phyloP scores from a whole-genome alignment of 2,797 vertebrate species.

The Mus minutoides region DNA sequence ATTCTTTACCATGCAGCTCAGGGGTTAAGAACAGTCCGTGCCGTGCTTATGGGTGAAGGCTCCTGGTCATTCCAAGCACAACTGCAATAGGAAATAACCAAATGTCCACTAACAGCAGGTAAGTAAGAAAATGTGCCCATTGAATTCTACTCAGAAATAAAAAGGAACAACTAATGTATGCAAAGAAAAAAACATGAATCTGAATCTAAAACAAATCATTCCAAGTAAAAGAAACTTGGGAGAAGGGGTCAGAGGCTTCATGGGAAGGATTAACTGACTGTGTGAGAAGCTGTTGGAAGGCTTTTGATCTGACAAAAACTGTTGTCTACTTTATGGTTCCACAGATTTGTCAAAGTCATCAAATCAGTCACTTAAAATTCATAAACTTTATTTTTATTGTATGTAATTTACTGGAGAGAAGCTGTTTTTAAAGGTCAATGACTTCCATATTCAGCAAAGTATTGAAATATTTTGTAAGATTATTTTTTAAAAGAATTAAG shows the following conservation, averaged over 20 bases:
- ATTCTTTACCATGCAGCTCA: background rate
- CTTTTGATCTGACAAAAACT: background rate
- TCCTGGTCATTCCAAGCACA: background rate
- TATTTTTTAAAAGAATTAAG: background rate
- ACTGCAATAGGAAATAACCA: background rate
- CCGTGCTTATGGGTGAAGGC: background rate
- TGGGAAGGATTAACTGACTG: background rate
- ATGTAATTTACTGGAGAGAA: background rate
- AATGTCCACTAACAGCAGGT: background rate
- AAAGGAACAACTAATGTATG: background rate
- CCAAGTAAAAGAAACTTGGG: background rate
- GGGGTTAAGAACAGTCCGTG: background rate
- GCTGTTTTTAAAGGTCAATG: background rate
- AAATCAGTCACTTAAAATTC: background rate
- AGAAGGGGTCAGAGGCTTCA: background rate
- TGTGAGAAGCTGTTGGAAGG: background rate
- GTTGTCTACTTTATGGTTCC: background rate
- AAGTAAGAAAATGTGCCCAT: background rate
- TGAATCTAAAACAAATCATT: background rate
- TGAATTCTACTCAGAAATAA: background rate
- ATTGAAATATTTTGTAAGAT: background rate
- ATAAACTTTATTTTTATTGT: background rate
- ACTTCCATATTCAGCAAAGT: background rate
- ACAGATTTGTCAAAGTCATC: conserved; percentile 31
- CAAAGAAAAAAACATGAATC: background rate